Percentiles rank a stretch among this genome's conserved stretches.
Evolutionary conservation across 2,888 invertebrate species (phyloP).

Genomic region (Scaptomyza flava): DNA sequence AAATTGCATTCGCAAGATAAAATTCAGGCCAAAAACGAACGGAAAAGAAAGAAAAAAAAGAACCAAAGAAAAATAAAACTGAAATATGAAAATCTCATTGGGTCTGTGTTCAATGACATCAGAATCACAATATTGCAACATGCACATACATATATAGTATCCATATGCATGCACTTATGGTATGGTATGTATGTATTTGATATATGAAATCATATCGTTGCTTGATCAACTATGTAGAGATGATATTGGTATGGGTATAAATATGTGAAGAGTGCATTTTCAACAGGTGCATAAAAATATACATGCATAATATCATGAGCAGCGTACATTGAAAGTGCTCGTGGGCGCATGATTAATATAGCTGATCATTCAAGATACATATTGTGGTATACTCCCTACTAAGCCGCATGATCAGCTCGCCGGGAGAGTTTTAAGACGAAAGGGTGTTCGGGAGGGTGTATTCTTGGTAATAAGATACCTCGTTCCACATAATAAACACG

Average conservation of each 20-base stretch:
- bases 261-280: slow-evolving; percentile 26
- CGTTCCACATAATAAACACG: slow-evolving; percentile 28
- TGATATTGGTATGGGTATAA: slow-evolving; percentile 8
- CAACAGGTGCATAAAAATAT: slow-evolving; percentile 30
- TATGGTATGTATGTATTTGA: background rate
- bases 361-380: slow-evolving; percentile 7
- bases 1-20: slow-evolving; percentile 74
- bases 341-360: slow-evolving; percentile 31
- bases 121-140: slow-evolving; percentile 52
- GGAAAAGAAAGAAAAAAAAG: slow-evolving; percentile 34
- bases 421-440: background rate
- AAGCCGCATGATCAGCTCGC: slow-evolving; percentile 14
- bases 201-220: slow-evolving; percentile 47
- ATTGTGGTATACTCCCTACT: background rate
- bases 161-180: background rate
- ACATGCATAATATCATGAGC: slow-evolving; percentile 26
- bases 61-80: slow-evolving; percentile 18
- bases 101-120: slow-evolving; percentile 58
- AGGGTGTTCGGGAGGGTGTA: background rate
- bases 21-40: slow-evolving; percentile 70
- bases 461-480: slow-evolving; percentile 30
- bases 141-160: slow-evolving; percentile 22
- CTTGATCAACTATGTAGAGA: slow-evolving; percentile 23
- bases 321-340: slow-evolving; percentile 22
- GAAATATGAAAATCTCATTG: slow-evolving; percentile 35